These are phyloP conservation scores for Drosophila falleni DNA, from an alignment of 2,888 invertebrate genomes.

Conservation along the genomic window DNA sequence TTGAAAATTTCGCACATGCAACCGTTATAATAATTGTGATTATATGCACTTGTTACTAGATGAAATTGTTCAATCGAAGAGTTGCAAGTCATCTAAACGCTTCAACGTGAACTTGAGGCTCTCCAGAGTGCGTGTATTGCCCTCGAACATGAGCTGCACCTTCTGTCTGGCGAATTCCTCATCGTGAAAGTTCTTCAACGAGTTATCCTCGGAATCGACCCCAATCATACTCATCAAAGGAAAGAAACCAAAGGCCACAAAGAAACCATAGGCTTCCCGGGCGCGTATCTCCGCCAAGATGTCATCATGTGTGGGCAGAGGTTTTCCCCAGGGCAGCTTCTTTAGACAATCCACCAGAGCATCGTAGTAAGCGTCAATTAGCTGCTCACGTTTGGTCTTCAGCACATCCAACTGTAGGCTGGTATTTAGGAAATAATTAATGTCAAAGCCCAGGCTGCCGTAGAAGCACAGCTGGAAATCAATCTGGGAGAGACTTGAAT, in stretches of 20 bases:
- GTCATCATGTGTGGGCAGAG: constrained; percentile 70
- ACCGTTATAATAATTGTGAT: background rate
- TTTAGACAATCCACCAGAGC: constrained; percentile 67
- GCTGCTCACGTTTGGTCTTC: constrained; percentile 60
- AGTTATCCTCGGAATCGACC: constrained; percentile 82
- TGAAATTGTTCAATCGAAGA: constrained; percentile 70
- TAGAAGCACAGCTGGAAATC: constrained; percentile 85
- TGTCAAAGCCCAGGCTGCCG: constrained; percentile 84
- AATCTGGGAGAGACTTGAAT: constrained; percentile 66
- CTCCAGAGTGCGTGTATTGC: constrained; percentile 80
- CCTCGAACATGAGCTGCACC: constrained; percentile 83
- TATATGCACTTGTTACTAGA: background rate
- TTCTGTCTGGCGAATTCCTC: constrained; percentile 80
- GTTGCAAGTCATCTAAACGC: constrained; percentile 77
- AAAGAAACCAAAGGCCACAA: constrained; percentile 84
- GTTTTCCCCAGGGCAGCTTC: constrained; percentile 60
- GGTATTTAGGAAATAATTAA: constrained; percentile 85
- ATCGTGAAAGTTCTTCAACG: constrained; percentile 81
- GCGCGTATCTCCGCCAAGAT: constrained; percentile 75
- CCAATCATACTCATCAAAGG: constrained; percentile 83
- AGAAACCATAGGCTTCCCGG: constrained; percentile 83
- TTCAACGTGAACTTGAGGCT: constrained; percentile 77
- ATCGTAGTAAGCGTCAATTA: constrained; percentile 78
- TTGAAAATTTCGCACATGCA: constrained; percentile 7
- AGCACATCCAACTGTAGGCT: constrained; percentile 82